Base-by-base conservation (phyloP, 1,140 invertebrate species). In the Drosophila saltans region DNA sequence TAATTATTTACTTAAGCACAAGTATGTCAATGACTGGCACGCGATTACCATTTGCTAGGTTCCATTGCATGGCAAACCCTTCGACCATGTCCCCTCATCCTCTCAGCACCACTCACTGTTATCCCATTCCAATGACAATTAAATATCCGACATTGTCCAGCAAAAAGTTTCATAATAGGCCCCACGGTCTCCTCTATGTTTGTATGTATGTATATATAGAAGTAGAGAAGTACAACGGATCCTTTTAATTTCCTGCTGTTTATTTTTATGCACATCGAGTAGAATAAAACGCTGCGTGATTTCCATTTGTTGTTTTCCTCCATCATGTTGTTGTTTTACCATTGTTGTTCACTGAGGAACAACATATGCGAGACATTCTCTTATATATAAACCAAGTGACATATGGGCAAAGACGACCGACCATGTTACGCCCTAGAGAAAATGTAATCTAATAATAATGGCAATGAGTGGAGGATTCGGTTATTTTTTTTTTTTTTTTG, bases 181-280 rank as follows among this genome's bases (percentile, higher is more conserved):
- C 52, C 66, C 56, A 68, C 48, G 70, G 30, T 30, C n/a, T 9
- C 39, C n/a, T 48, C 36, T 33, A 45, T 62, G 39, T 33, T 16
- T 16, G 16, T 16, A 16, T 56, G n/a, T 45, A 64, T 56, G 45
- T 61, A 65, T n/a, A 11, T 26, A 11, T 7, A 16, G 41, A 33
- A 48, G n/a, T 52, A 28, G 21, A 43, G 28, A 41, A 8, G 11
- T 58, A 58, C 11, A 52, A 52, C 60, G 82, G 78, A 85, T 86
- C 82, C 79, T 88, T 80, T 88, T 88, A 80, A 88, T 88, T 88
- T 88, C 79, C 83, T 88, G 83, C 83, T 88, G 83, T 88, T 88
- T 52, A 80, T 75, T 88, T 88, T 83, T 69, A 81, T 86, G 67
- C 80, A 82, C 75, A 66, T 80, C 71, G 69, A 69, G 65, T 16